These are phyloP conservation scores for Dipodomys spectabilis DNA, from an alignment of 2,113 vertebrate genomes.

Conservation along the genomic window DNA sequence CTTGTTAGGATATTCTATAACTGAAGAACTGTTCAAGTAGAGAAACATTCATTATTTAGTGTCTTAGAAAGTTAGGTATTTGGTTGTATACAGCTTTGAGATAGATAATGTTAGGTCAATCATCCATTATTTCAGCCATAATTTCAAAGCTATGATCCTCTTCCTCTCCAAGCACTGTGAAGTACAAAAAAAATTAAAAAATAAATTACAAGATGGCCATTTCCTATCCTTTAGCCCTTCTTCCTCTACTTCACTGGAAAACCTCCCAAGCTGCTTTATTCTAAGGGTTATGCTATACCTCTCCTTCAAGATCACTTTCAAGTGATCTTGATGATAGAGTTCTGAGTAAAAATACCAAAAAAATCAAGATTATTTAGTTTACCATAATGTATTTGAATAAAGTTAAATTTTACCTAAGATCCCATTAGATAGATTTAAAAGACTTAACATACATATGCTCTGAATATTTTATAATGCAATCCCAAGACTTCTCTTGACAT, in stretches of 20 bases:
- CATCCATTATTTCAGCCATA: background rate
- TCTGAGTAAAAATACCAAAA: constrained; percentile 30
- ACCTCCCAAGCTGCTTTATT: background rate
- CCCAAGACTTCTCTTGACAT: constrained; percentile 22
- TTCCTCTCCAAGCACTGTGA: background rate
- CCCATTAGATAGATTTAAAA: background rate
- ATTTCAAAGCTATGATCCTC: background rate
- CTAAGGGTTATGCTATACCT: background rate
- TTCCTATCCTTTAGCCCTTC: rapidly evolving
- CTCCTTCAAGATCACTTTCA: background rate
- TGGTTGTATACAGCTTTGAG: background rate
- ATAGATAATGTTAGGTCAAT: background rate
- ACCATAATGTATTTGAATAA: constrained; percentile 13
- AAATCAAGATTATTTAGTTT: constrained; percentile 37
- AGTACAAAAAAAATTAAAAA: background rate
- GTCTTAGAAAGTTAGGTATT: background rate
- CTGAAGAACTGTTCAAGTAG: background rate
- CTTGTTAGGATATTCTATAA: background rate
- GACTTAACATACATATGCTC: background rate
- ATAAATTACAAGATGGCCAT: rapidly evolving
- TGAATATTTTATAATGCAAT: background rate
- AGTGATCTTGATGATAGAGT: background rate
- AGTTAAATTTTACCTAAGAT: constrained; percentile 1
- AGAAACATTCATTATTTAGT: background rate
- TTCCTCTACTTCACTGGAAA: background rate